Percentiles rank a stretch among this genome's conserved stretches.
phyloP scores from a whole-genome alignment of 2,797 vertebrate species.

The Miichthys miiuy region DNA sequence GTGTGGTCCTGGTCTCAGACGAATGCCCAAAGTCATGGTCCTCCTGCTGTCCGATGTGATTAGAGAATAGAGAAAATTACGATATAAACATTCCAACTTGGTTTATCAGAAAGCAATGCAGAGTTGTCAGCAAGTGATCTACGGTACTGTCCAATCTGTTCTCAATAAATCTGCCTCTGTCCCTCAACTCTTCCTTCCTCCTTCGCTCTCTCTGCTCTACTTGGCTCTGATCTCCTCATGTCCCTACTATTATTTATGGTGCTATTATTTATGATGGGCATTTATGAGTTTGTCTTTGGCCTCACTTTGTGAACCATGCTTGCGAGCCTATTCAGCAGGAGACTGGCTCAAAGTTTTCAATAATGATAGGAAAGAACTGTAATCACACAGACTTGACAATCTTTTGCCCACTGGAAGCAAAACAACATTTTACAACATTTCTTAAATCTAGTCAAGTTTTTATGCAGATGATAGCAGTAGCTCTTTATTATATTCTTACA shows the following conservation, averaged over 20 bases:
- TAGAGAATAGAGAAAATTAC: slow-evolving; percentile 60
- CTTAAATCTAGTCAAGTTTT: slow-evolving; percentile 15
- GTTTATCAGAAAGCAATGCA: slow-evolving; percentile 60
- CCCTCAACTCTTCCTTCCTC: slow-evolving; percentile 49
- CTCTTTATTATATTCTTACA: slow-evolving; percentile 4
- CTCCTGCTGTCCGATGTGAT: slow-evolving; percentile 55
- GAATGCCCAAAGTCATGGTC: slow-evolving; percentile 50
- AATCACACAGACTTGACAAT: slow-evolving; percentile 38
- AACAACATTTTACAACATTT: slow-evolving; percentile 21
- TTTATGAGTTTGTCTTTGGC: slow-evolving; percentile 76
- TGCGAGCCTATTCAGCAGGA: slow-evolving; percentile 32
- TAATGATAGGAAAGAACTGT: slow-evolving; percentile 51
- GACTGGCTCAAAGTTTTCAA: slow-evolving; percentile 17
- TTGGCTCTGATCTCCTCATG: slow-evolving; percentile 56
- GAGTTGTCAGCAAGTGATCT: slow-evolving; percentile 62
- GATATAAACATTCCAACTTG: slow-evolving; percentile 47
- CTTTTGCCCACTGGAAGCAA: slow-evolving; percentile 19
- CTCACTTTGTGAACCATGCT: slow-evolving; percentile 40
- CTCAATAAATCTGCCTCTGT: slow-evolving; percentile 70
- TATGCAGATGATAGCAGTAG: slow-evolving; percentile 6
- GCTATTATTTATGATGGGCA: slow-evolving; percentile 70
- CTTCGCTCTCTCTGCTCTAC: slow-evolving; percentile 47
- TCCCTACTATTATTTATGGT: slow-evolving; percentile 65
- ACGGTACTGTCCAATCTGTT: slow-evolving; percentile 48
- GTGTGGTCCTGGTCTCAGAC: slow-evolving; percentile 48